Evolutionary conservation across 1,140 invertebrate species (phyloP), one percentile per base, ranked within the genome.

Genomic region (Macrostomum lignano): DNA sequence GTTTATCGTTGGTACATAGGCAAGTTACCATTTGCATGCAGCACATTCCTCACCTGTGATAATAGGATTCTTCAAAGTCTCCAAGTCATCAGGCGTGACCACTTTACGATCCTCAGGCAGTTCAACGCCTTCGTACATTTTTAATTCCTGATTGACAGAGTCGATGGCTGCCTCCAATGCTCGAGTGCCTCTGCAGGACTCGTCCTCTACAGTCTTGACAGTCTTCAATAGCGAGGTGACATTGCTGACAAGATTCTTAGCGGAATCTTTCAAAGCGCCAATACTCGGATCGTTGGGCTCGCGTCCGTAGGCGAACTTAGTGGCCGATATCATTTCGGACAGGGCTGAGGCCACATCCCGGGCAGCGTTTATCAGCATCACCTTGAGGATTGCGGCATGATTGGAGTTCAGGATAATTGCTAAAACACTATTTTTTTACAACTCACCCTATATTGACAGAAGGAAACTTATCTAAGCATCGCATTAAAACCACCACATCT

Each of bases 191-290:
- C 86, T 61, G 2, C 79, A 84, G 46, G 91, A 78, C 51, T 94
- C 81, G 52, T 98, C 84, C 59, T 98, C 88, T 1, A 98, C 84
- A 7, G 81, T 79, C 58, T 94, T 94, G 0, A 98, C 86, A 0
- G 88, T 96, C 63, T 94, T 94, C 50, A 98, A 59, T 40, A 98
- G 59, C 3, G 84, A 93, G 17, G 84, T 91, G 17, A 96, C 84
- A 55, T 94, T 96, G 1, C 81, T 84, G 23, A 96, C 86, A 86
- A 96, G 94, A 19, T 86, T 75, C 81, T 91, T 53, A n/a, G 57
- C 45, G 40, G 37, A 35, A 15, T 14, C 25, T 13, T 3, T 20
- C 31, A n/a, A 7, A n/a, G n/a, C n/a, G n/a, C n/a, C n/a, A n/a
- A n/a, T n/a, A n/a, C n/a, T n/a, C n/a, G n/a, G n/a, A n/a, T n/a